A percentile compares a stretch with the other conserved stretches of the same genome.
phyloP scores from a whole-genome alignment of 2,113 vertebrate species.

The Zosterops japonicus region DNA sequence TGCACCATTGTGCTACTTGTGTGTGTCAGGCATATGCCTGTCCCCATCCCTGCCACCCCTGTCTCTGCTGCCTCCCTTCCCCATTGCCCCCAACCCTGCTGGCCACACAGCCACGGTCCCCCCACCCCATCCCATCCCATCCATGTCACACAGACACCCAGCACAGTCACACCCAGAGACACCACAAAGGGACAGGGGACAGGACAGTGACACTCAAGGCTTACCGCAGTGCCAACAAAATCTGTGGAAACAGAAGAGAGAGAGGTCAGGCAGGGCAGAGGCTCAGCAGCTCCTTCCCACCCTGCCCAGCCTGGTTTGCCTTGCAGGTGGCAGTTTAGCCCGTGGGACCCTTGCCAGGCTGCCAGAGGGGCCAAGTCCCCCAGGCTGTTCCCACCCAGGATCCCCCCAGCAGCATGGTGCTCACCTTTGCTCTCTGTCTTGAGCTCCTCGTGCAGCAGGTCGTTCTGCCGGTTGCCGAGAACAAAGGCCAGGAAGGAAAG shows the following conservation, averaged over 20 bases:
- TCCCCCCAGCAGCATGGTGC: fast-evolving
- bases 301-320: background rate
- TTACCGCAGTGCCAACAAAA: conserved; percentile 80
- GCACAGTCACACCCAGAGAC: background rate
- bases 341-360: background rate
- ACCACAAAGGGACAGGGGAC: background rate
- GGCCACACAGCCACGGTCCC: background rate
- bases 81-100: background rate
- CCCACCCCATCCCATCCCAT: too few species aligned
- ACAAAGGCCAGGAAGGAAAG: conserved; percentile 95
- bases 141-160: background rate
- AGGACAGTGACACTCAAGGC: conserved; percentile 46
- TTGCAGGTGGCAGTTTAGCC: background rate
- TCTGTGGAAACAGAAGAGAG: conserved; percentile 68
- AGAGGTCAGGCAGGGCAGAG: background rate
- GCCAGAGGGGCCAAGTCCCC: background rate
- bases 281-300: background rate
- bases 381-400: background rate
- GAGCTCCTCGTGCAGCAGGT: conserved; percentile 88
- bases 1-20: background rate
- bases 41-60: background rate
- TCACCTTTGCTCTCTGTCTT: conserved; percentile 88
- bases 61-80: background rate
- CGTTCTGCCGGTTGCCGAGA: conserved; percentile 90
- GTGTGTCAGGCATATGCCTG: background rate